Evolutionary conservation across 2,797 vertebrate genomes (phyloP).

Genomic region (Pangasius sanitwongsei): DNA sequence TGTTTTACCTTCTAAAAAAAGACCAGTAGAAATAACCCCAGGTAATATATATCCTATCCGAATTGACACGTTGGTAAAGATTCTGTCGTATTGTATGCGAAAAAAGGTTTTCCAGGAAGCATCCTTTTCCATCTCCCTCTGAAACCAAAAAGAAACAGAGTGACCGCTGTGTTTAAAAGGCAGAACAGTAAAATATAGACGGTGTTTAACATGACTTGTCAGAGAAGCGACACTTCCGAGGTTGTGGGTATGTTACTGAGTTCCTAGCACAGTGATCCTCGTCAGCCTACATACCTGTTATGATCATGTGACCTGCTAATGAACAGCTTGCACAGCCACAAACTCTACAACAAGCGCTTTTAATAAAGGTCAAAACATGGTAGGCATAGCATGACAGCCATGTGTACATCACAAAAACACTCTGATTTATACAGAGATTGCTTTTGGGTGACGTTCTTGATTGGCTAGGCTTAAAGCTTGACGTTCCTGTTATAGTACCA

Average conservation of each 20-base stretch:
- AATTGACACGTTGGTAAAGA: neutral
- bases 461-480: neutral
- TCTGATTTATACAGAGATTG: neutral
- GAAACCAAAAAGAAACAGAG: neutral
- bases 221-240: neutral
- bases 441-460: neutral
- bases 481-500: constrained; percentile 51
- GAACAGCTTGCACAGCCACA: neutral
- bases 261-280: neutral
- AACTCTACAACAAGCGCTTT: neutral
- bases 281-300: neutral
- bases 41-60: neutral
- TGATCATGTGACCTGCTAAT: neutral
- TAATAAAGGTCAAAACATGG: neutral
- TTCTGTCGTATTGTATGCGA: neutral
- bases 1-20: neutral
- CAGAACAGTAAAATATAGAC: neutral
- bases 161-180: neutral
- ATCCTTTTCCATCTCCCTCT: neutral
- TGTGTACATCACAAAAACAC: neutral
- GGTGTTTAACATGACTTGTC: neutral
- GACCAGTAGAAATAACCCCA: neutral
- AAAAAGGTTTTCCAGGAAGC: neutral
- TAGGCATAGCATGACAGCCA: neutral
- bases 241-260: neutral